These are phyloP conservation scores for Cromileptes altivelis DNA, from an alignment of 2,113 vertebrate genomes.

Conservation along the genomic window DNA sequence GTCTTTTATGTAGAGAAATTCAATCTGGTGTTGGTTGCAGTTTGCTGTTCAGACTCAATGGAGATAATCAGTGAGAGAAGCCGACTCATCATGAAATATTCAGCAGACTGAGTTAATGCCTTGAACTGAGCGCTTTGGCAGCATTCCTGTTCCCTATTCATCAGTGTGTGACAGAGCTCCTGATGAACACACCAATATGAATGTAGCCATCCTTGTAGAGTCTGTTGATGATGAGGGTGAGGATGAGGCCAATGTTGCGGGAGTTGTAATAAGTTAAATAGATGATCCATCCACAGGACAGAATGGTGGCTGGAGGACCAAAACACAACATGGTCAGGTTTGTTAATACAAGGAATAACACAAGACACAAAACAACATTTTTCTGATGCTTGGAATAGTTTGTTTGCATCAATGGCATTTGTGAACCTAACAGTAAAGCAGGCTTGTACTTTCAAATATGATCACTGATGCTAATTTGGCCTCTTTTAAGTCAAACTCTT, in stretches of 20 bases:
- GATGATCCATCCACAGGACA: constrained; percentile 99
- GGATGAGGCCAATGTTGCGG: constrained; percentile 96
- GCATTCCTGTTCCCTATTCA: constrained; percentile 18
- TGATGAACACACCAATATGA: constrained; percentile 92
- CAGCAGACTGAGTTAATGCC: constrained; percentile 36
- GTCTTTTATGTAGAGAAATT: constrained; percentile 25
- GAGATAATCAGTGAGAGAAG: constrained; percentile 46
- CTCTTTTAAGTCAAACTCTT: neutral
- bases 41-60: constrained; percentile 15
- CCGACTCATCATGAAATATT: constrained; percentile 65
- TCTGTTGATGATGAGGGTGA: constrained; percentile 96
- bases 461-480: neutral
- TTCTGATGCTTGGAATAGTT: neutral
- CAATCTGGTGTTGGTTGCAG: constrained; percentile 22
- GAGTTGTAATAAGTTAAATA: constrained; percentile 99
- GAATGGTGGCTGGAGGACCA: constrained; percentile 92
- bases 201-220: constrained; percentile 98
- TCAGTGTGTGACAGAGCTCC: constrained; percentile 7
- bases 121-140: constrained; percentile 31
- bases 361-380: no score
- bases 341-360: neutral
- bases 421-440: neutral
- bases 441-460: neutral
- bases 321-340: constrained; percentile 4
- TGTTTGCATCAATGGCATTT: neutral